Evolutionary conservation across 2,888 invertebrate genomes (phyloP).

Genomic region (Strigamia crassipes): DNA sequence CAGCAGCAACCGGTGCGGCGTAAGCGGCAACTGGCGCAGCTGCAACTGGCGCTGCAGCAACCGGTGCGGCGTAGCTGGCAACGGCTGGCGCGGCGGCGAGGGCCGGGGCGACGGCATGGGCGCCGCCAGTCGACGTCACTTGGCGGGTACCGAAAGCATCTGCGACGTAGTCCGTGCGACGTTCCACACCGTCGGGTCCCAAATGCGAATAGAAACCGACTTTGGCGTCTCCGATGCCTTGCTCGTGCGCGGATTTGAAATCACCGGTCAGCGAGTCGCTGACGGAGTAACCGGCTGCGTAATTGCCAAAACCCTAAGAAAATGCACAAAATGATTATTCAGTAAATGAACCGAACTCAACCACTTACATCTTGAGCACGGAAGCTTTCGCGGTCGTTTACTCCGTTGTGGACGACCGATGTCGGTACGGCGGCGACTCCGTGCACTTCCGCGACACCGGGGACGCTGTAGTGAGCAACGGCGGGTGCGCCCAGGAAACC

Average conservation of each 20-base stretch:
- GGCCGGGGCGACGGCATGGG: slow-evolving; percentile 32
- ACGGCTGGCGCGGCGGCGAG: not conserved
- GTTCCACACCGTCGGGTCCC: slow-evolving; percentile 43
- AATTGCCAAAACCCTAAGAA: slow-evolving; percentile 49
- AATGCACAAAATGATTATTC: too few relatives aligned
- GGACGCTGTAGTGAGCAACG: not conserved
- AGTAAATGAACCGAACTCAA: too few relatives aligned
- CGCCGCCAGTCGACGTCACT: slow-evolving; percentile 44
- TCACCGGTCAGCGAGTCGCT: slow-evolving; percentile 48
- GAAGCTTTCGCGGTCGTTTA: slow-evolving; percentile 41
- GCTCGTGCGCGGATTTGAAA: slow-evolving; percentile 47
- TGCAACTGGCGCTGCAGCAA: not conserved
- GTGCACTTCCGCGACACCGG: not conserved
- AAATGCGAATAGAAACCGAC: slow-evolving; percentile 44
- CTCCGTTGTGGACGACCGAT: not conserved
- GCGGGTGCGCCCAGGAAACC: not conserved
- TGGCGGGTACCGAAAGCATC: slow-evolving; percentile 47
- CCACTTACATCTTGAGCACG: slow-evolving; percentile 43
- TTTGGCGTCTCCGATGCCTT: slow-evolving; percentile 35
- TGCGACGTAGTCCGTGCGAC: slow-evolving; percentile 48
- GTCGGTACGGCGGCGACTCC: not conserved
- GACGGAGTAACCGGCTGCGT: slow-evolving; percentile 47
- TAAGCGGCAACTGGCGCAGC: not conserved
- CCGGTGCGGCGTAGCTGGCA: not conserved
- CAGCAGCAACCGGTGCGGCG: slow-evolving; percentile 15